A percentile compares a stretch with the other conserved stretches of the same genome.
Conservation (phyloP, 2,113 vertebrate species). For the Rhinoderma darwinii region DNA sequence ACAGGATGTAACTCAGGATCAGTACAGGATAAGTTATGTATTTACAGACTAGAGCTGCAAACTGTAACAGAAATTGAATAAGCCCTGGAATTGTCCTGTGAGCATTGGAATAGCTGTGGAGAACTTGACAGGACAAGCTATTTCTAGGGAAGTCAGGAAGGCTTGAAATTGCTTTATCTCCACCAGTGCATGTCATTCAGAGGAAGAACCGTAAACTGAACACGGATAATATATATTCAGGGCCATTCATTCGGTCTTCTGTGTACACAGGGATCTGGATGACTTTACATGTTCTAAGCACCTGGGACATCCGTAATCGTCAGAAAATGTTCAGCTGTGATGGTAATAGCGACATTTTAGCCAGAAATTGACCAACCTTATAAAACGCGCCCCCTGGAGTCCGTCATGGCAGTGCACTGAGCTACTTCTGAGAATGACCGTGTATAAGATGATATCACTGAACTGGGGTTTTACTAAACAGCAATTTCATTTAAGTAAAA, state of each 20-base stretch:
- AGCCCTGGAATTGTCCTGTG: background rate
- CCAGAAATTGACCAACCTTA: background rate
- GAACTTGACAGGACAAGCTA: conserved; percentile 10
- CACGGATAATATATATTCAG: background rate
- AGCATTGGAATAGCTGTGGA: background rate
- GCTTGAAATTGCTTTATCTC: conserved; percentile 39
- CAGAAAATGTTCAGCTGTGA: background rate
- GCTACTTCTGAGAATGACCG: no score
- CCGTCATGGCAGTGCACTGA: no score
- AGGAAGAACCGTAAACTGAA: background rate
- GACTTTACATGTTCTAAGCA: background rate
- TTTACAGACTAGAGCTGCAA: background rate
- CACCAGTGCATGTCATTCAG: background rate
- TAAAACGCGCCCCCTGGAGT: no score
- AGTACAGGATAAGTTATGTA: background rate
- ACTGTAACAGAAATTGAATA: background rate
- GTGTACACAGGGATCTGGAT: background rate
- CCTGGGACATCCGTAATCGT: background rate
- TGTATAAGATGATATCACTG: no score
- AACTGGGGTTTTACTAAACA: no score
- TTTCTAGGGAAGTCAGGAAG: background rate
- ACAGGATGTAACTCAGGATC: background rate
- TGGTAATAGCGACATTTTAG: background rate
- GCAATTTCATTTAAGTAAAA: no score
- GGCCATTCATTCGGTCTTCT: background rate